phyloP scores from a whole-genome alignment of 2,797 vertebrate genomes.

The Chiloscyllium punctatum region DNA sequence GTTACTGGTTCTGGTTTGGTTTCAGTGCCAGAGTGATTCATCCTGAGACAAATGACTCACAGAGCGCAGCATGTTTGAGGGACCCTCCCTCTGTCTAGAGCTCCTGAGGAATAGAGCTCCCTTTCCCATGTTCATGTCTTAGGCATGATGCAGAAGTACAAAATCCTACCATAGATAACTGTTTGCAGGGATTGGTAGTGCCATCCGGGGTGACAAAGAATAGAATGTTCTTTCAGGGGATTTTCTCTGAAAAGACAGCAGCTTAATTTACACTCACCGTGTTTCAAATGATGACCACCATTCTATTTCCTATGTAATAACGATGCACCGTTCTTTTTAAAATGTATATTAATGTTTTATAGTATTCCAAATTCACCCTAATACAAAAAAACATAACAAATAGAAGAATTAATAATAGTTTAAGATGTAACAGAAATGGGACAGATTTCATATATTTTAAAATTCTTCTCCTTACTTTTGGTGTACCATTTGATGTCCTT shows the following conservation, averaged over 20 bases:
- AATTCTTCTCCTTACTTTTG: neutral
- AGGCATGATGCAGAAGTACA: conserved; percentile 11
- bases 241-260: conserved; percentile 13
- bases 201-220: conserved; percentile 19
- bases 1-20: conserved; percentile 13
- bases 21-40: conserved; percentile 32
- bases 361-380: neutral
- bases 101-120: conserved; percentile 19
- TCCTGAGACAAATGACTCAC: conserved; percentile 30
- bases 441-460: neutral
- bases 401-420: neutral
- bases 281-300: neutral
- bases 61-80: conserved; percentile 25
- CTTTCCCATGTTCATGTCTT: neutral
- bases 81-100: conserved; percentile 15
- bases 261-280: conserved; percentile 21
- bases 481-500: neutral
- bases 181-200: conserved; percentile 22
- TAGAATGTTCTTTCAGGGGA: conserved; percentile 15
- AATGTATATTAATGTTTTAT: neutral
- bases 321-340: neutral
- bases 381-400: neutral
- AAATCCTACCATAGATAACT: neutral
- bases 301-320: neutral
- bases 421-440: neutral